Conservation (phyloP, 1,140 invertebrate species). For the Batillaria attramentaria region DNA sequence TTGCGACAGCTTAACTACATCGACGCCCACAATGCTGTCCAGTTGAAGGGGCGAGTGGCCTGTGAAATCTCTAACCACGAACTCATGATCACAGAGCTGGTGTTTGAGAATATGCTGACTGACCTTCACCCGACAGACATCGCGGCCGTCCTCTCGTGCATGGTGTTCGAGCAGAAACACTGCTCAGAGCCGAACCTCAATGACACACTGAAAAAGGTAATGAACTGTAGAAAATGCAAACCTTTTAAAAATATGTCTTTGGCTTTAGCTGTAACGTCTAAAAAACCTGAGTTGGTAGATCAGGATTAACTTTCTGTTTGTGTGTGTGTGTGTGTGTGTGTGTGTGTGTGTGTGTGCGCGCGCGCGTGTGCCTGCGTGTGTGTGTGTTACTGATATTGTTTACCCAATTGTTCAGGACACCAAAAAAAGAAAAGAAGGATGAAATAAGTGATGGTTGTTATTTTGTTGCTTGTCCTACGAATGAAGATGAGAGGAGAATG, state of each 20-base stretch:
- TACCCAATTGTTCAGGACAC: neutral
- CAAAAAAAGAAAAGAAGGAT: too few species aligned
- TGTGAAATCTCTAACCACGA: constrained; percentile 95
- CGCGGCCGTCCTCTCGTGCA: constrained; percentile 89
- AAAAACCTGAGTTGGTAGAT: neutral
- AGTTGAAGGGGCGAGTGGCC: constrained; percentile 93
- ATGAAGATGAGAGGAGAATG: too few species aligned
- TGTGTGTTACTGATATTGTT: neutral
- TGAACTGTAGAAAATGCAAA: too few species aligned
- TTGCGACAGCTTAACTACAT: constrained; percentile 81
- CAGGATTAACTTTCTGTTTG: too few species aligned
- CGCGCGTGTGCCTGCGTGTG: too few species aligned
- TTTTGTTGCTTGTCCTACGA: too few species aligned
- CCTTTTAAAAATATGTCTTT: too few species aligned
- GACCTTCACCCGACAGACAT: constrained; percentile 91
- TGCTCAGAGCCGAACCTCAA: constrained; percentile 70
- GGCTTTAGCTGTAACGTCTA: too few species aligned
- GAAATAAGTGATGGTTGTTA: too few species aligned
- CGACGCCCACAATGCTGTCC: constrained; percentile 81
- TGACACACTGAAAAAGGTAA: constrained; percentile 61
- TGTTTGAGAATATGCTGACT: constrained; percentile 93
- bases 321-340: neutral
- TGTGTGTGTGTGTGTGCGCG: neutral
- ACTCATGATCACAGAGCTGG: constrained; percentile 94
- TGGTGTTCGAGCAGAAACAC: constrained; percentile 91